Base-by-base conservation (phyloP, 2,888 invertebrate genomes). In the Gastracanthus pulcherrimus region DNA sequence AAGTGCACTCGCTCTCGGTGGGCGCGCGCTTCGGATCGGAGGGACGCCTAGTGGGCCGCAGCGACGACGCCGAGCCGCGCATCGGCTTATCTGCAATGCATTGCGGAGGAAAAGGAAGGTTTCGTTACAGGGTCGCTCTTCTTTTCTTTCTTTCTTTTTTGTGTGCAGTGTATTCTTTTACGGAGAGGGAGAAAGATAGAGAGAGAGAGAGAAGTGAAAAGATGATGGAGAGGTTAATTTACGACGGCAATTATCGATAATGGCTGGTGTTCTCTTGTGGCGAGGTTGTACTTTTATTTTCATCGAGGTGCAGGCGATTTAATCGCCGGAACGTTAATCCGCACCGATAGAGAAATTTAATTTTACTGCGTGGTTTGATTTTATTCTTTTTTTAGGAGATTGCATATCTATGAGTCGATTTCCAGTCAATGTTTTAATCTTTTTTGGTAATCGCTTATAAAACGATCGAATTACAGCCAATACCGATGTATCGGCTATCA, bases 1-100 rank as follows among this genome's bases (percentile, higher is more conserved):
- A 93, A 87, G 95, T 95, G 87, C 95, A 95, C 71, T 93, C 88
- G 86, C 90, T 85, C 76, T 90, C 89, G 11, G 92, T 87, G 3
- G 91, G 90, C 60, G 87, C 87, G 62, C 89, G 87, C 78, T 87
- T 86, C 86, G 90, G 76, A 87, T 92, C 84, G 74, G 80, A 83
- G 26, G 77, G 90, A 66, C 89, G 85, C 83, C 90, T 89, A 38
- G 85, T 81, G 31, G 91, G 86, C n/a, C 82, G 84, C 19, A 86
- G 29, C 0, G 86, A 55, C 26, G 36, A 31, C 36, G 31, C 13
- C 3, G 34, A 51, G 5, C 55, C 55, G 3, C 78, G 67, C 58
- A 41, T 4, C 26, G 82, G 75, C 69, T 83, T 83, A 55, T 83
- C 83, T 83, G 51, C 29, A 16, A 64, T 51, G 1, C 75, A n/a